phyloP scores from a whole-genome alignment of 2,113 vertebrate genomes.

The Microtus montanus region DNA sequence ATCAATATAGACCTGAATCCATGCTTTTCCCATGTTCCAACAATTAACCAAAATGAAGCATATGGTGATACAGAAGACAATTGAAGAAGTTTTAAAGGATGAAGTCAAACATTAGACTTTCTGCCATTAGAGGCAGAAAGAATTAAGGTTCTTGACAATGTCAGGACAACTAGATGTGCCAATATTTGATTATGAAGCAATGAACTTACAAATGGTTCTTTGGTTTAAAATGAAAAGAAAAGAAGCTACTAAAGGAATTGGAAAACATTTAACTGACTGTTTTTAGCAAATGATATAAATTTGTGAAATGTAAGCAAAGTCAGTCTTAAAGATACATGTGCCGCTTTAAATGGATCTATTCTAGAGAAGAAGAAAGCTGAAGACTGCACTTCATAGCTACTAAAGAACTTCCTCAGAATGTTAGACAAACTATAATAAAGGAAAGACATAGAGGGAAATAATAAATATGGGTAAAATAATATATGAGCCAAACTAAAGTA shows the following conservation, averaged over 20 bases:
- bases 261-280: not conserved
- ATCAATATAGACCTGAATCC: not conserved
- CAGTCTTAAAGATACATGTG: not conserved
- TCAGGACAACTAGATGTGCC: not conserved
- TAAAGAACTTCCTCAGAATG: not conserved
- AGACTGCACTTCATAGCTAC: not conserved
- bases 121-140: not conserved
- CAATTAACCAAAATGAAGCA: not conserved
- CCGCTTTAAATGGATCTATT: not conserved
- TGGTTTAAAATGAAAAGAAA: not conserved
- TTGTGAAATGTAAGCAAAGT: not conserved
- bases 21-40: not conserved
- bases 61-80: not conserved
- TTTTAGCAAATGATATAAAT: slow-evolving; percentile 12
- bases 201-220: not conserved
- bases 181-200: not conserved
- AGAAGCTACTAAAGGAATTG: not conserved
- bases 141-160: not conserved
- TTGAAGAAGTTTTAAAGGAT: not conserved
- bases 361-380: not conserved
- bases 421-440: not conserved
- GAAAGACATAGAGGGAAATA: not conserved
- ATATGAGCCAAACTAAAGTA: not conserved
- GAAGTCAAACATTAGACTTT: not conserved
- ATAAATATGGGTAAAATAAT: not conserved